Evolutionary conservation across 1,140 invertebrate genomes (phyloP).

Genomic region (Neodiprion lecontei): DNA sequence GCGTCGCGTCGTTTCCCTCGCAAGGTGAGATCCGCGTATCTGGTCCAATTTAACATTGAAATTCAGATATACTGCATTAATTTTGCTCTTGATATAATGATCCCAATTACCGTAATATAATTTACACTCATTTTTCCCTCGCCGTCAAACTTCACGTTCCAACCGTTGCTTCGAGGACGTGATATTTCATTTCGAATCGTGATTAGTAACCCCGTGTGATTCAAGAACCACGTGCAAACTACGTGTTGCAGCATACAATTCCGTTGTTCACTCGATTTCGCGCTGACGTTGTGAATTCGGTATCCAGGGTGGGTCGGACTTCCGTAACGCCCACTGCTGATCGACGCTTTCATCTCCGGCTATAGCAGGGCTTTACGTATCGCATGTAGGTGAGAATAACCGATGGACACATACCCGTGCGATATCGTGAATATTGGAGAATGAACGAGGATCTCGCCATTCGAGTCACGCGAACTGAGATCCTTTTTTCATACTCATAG

Average conservation of each 20-base stretch:
- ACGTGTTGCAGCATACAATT: background rate
- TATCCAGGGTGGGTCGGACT: background rate
- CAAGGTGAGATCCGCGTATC: background rate
- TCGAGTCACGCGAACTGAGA: background rate
- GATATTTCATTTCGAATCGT: no score
- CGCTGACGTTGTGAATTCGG: background rate
- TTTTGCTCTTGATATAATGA: no score
- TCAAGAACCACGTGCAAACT: background rate
- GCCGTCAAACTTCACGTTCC: background rate
- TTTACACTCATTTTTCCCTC: background rate
- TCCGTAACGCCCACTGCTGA: background rate
- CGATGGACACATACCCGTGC: background rate
- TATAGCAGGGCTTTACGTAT: background rate
- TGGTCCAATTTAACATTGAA: no score
- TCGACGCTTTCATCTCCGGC: background rate
- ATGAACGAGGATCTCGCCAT: background rate
- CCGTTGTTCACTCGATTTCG: background rate
- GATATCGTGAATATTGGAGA: background rate
- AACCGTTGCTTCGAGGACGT: no score
- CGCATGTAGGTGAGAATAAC: background rate
- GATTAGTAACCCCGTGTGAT: no score
- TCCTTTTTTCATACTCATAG: background rate
- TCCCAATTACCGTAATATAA: no score
- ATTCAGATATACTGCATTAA: no score
- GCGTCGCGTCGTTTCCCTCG: slow-evolving; percentile 36